Evolutionary conservation across 2,888 invertebrate species (phyloP), one percentile per base, ranked within the genome.

Genomic region (Dasysyrphus tricinctus): DNA sequence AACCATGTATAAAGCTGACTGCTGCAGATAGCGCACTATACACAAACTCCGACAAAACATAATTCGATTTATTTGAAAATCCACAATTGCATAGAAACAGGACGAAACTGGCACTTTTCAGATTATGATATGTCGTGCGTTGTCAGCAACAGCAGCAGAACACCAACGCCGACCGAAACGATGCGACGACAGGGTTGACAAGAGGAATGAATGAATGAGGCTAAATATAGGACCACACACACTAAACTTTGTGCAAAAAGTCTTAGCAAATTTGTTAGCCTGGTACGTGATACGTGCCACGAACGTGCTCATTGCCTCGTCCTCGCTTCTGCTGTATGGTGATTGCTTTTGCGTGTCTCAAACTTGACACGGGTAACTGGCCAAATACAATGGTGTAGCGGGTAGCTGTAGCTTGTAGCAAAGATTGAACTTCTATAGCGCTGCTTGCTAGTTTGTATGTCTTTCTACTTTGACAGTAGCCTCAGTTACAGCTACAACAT

Each of bases 51-150:
- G 12, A 51, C 51, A 42, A 69, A 39, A 24, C 24, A 42, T 80
- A 84, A 84, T 84, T 75, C 80, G 70, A 84, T 84, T 84, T 75
- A 70, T 75, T 65, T 75, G 70, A 65, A 70, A 80, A 80, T 80
- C 57, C 73, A 69, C 19, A 74, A 49, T 42, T 63, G 63, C 75
- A 74, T 54, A 7, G 59, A 42, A 67, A 32, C 14, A 67, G 65
- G 47, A 73, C 49, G 16, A 65, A 54, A 44, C 51, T 32, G n/a
- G 12, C 9, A 61, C 14, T 67, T 49, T 67, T 39, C 32, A 67
- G 67, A 24, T 51, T 61, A 61, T 34, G 24, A 14, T 37, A 14
- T 37, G 32, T n/a, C 51, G 37, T 67, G 44, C 44, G 37, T 67
- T 49, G 49, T 34, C 49, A 49, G 49, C 67, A 49, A 34, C 19